Conservation (phyloP, 2,113 vertebrate genomes). For the Mesoclemmys tuberculata region DNA sequence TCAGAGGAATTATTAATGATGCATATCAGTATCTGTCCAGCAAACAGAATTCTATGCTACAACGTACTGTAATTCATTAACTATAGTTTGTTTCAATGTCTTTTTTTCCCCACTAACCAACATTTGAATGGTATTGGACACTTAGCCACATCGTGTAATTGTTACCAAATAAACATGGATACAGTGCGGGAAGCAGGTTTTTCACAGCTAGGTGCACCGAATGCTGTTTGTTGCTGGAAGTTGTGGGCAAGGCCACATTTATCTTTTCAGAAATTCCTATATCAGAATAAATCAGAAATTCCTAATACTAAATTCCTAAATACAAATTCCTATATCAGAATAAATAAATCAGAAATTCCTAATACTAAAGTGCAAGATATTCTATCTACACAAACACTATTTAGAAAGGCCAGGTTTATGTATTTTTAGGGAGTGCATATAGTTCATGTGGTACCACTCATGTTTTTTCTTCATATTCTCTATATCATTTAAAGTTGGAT, state of each 20-base stretch:
- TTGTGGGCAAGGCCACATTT: neutral
- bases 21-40: neutral
- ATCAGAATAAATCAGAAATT: no score
- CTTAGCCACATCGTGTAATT: neutral
- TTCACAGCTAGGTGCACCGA: neutral
- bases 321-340: no score
- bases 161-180: neutral
- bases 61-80: neutral
- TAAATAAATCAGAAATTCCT: neutral
- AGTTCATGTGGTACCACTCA: neutral
- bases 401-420: neutral
- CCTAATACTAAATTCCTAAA: no score
- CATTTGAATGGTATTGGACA: neutral
- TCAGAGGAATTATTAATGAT: neutral
- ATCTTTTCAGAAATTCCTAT: no score
- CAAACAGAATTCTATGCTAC: neutral
- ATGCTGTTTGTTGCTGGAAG: neutral
- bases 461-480: neutral
- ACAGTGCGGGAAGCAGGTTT: neutral
- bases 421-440: neutral
- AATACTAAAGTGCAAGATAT: neutral
- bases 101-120: neutral
- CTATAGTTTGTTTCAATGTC: rapidly evolving
- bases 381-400: neutral
- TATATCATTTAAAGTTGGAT: neutral